A percentile compares a stretch with the other conserved stretches of the same genome.
phyloP scores from a whole-genome alignment of 2,888 invertebrate genomes.

The Leptogaster cylindrica region DNA sequence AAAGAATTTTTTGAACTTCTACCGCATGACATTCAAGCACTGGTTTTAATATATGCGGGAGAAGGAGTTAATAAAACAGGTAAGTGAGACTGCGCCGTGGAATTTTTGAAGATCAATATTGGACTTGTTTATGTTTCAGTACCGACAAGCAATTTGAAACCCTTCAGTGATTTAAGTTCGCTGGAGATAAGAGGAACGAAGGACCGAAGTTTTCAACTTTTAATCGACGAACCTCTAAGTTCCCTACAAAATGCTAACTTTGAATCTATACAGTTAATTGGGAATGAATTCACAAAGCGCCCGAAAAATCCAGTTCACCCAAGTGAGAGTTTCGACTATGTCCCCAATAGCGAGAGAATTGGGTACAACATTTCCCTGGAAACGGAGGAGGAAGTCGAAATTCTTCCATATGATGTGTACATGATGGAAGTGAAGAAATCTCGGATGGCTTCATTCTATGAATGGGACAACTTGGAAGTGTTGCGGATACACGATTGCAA shows the following conservation, averaged over 20 bases:
- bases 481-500: conserved; percentile 68
- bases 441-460: conserved; percentile 59
- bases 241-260: conserved; percentile 65
- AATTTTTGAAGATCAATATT: no score
- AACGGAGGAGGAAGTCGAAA: conserved; percentile 62
- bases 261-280: conserved; percentile 62
- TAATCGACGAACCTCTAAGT: conserved; percentile 63
- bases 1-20: conserved; percentile 60
- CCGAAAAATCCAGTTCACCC: conserved; percentile 57
- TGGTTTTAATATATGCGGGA: conserved; percentile 66
- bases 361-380: conserved; percentile 51
- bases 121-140: conserved; percentile 52
- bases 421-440: conserved; percentile 64
- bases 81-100: no score
- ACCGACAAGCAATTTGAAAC: conserved; percentile 56
- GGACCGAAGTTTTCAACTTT: conserved; percentile 60
- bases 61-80: conserved; percentile 57
- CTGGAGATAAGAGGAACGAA: conserved; percentile 68
- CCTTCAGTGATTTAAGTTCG: conserved; percentile 63
- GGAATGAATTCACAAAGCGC: conserved; percentile 59
- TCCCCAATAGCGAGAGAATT: conserved; percentile 56
- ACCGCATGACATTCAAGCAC: conserved; percentile 64
- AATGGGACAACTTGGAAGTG: conserved; percentile 64
- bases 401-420: conserved; percentile 71
- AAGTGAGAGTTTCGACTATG: conserved; percentile 59